phyloP scores from a whole-genome alignment of 2,113 vertebrate species.

The Tenrec ecaudatus region DNA sequence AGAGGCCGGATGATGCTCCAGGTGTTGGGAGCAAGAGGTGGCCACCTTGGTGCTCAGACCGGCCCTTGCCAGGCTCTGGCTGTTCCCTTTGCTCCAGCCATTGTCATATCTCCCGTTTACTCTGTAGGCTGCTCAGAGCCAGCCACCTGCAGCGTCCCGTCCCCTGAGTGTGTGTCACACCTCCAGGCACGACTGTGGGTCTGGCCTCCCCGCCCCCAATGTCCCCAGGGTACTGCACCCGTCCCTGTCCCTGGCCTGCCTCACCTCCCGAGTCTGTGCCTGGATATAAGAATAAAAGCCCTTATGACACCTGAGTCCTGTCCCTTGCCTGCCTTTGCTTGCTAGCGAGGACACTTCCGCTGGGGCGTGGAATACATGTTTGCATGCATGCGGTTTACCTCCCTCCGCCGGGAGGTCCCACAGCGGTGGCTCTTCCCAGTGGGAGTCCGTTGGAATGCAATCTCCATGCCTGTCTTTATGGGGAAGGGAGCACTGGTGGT shows the following conservation, averaged over 20 bases:
- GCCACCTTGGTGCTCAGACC: neutral
- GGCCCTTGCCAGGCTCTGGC: neutral
- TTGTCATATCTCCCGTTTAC: neutral
- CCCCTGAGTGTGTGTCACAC: neutral
- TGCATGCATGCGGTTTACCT: neutral
- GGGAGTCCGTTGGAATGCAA: neutral
- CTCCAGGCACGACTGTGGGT: neutral
- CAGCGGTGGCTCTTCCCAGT: neutral
- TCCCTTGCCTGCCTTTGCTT: neutral
- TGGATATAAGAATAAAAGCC: slow-evolving; percentile 71
- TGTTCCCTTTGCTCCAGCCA: neutral
- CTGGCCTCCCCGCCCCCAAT: slow-evolving; percentile 6
- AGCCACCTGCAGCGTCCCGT: neutral
- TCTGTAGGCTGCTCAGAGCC: neutral
- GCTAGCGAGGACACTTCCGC: neutral
- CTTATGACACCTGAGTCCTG: neutral
- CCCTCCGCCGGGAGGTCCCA: neutral
- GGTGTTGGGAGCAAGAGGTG: neutral
- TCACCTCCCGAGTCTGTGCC: neutral
- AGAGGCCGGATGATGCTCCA: neutral
- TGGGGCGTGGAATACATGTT: neutral
- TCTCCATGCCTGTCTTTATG: neutral
- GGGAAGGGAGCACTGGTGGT: too few species aligned
- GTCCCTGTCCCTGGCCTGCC: slow-evolving; percentile 6
- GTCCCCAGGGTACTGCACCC: neutral